Percentiles rank a stretch among this genome's conserved stretches.
phyloP scores from a whole-genome alignment of 1,140 invertebrate species.

The Augochlora pura region DNA sequence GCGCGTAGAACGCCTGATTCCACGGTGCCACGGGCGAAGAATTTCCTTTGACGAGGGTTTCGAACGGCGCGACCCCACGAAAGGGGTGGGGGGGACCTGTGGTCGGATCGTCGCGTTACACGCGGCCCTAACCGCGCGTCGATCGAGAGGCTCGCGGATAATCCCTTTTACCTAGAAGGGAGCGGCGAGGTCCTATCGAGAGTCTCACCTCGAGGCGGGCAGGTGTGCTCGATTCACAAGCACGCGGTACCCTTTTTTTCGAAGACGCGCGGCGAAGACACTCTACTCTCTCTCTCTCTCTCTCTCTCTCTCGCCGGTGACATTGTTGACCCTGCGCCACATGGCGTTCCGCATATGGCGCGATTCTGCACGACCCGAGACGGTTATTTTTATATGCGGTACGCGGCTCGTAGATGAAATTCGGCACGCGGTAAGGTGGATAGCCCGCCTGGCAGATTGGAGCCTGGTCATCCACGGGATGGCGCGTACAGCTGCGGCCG shows the following conservation, averaged over 20 bases:
- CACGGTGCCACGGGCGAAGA: slow-evolving; percentile 18
- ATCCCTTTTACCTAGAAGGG: slow-evolving; percentile 38
- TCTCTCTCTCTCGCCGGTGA: too few relatives aligned
- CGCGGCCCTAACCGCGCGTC: slow-evolving; percentile 33
- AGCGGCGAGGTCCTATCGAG: not conserved
- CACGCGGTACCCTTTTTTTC: slow-evolving; percentile 20
- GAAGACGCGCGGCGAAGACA: slow-evolving; percentile 20
- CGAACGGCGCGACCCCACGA: not conserved
- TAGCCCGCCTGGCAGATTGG: slow-evolving; percentile 54
- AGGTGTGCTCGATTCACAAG: slow-evolving; percentile 46
- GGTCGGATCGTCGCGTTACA: slow-evolving; percentile 55
- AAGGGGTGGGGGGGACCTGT: not conserved
- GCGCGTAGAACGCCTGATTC: not conserved
- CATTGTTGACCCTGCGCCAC: slow-evolving; percentile 63
- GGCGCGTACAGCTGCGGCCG: slow-evolving; percentile 51
- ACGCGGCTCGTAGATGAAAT: slow-evolving; percentile 47
- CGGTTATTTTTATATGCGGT: slow-evolving; percentile 50
- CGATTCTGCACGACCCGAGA: slow-evolving; percentile 17
- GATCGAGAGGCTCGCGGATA: slow-evolving; percentile 46
- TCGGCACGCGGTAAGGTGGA: slow-evolving; percentile 45
- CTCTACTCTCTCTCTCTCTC: too few relatives aligned
- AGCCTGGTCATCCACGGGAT: slow-evolving; percentile 34
- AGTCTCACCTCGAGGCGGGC: slow-evolving; percentile 61
- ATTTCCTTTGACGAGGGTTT: slow-evolving; percentile 31
- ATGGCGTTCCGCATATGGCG: slow-evolving; percentile 64